Conservation (phyloP, 2,797 vertebrate genomes). For the Pelobates cultripes region DNA sequence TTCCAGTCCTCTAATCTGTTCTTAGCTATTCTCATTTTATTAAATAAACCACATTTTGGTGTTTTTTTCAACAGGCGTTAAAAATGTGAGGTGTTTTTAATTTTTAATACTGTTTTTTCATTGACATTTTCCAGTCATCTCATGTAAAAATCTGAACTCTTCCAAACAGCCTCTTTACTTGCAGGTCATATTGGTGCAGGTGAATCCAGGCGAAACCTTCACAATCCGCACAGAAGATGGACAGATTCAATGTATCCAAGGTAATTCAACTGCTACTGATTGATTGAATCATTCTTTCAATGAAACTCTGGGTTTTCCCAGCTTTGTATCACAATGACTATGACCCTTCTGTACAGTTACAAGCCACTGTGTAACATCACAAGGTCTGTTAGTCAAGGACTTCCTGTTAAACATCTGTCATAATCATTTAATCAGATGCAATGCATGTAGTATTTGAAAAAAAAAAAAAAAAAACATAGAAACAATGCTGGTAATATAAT, state of each 20-base stretch:
- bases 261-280: conserved; percentile 60
- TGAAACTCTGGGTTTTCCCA: background rate
- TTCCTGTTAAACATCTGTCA: conserved; percentile 15
- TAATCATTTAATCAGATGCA: background rate
- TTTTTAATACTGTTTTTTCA: background rate
- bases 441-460: background rate
- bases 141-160: conserved; percentile 39
- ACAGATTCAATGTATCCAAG: conserved; percentile 78
- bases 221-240: conserved; percentile 81
- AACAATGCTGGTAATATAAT: too few relatives aligned
- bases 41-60: background rate
- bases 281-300: background rate
- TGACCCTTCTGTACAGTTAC: background rate
- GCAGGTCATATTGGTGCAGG: conserved; percentile 81
- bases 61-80: background rate
- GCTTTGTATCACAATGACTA: conserved; percentile 2
- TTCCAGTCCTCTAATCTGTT: too few relatives aligned
- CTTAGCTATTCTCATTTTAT: too few relatives aligned
- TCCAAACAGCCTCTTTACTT: conserved; percentile 58
- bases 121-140: background rate
- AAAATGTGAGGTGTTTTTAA: background rate
- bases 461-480: too few relatives aligned
- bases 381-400: background rate
- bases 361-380: background rate
- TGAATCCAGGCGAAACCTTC: conserved; percentile 81